These are phyloP conservation scores for Zeus faber DNA, from an alignment of 2,113 vertebrate genomes.

Conservation along the genomic window DNA sequence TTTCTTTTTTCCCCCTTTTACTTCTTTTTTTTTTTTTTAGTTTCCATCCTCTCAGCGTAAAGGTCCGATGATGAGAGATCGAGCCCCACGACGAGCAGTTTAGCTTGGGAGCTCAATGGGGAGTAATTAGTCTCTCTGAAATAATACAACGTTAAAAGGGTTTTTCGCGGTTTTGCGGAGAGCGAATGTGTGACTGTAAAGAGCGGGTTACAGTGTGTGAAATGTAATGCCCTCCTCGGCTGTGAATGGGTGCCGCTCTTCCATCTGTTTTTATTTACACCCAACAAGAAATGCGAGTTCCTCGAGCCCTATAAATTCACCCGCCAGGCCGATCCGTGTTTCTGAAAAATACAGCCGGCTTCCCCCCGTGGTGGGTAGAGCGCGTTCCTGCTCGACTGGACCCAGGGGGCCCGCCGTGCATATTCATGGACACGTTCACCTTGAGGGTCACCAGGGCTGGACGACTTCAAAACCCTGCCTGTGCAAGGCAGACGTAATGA, in stretches of 20 bases:
- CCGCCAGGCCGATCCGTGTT: too few relatives aligned
- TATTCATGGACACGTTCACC: conserved; percentile 26
- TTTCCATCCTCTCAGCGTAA: conserved; percentile 18
- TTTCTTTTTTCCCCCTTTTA: conserved; percentile 27
- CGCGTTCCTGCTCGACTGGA: neutral
- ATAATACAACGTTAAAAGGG: conserved; percentile 23
- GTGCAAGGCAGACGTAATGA: conserved; percentile 51
- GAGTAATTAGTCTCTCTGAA: conserved; percentile 39
- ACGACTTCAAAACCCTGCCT: conserved; percentile 35
- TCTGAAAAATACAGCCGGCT: too few relatives aligned
- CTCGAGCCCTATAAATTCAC: too few relatives aligned
- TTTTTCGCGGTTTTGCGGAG: conserved; percentile 26
- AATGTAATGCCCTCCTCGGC: neutral
- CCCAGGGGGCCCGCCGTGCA: conserved; percentile 17
- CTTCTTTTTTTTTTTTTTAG: conserved; percentile 24
- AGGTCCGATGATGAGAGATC: conserved; percentile 17
- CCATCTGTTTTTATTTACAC: conserved; percentile 58
- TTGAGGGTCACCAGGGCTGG: conserved; percentile 24
- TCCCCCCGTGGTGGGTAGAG: too few relatives aligned
- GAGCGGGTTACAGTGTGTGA: conserved; percentile 14
- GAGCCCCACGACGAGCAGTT: conserved; percentile 23
- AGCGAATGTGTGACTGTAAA: conserved; percentile 27
- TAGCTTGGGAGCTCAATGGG: conserved; percentile 18
- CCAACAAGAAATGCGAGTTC: conserved; percentile 44
- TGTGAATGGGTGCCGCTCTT: conserved; percentile 17